Percentiles rank a stretch among this genome's conserved stretches.
Evolutionary conservation across 2,113 vertebrate genomes (phyloP).

Genomic region (Colistium nudipinnis): DNA sequence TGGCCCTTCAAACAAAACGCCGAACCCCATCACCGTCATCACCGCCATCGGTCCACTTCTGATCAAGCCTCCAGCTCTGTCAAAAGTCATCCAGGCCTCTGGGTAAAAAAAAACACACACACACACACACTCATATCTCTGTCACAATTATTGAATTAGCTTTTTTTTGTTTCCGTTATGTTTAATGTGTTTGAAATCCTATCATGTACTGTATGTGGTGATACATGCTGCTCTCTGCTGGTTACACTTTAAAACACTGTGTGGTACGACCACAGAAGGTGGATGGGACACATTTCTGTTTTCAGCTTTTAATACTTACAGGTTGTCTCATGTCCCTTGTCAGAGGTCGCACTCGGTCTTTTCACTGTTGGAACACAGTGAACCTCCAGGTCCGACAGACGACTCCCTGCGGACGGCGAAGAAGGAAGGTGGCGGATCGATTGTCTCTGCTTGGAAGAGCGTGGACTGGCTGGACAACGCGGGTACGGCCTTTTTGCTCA

Average conservation of each 20-base stretch:
- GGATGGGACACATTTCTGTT: neutral
- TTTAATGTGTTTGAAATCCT: neutral
- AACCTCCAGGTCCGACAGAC: slow-evolving; percentile 27
- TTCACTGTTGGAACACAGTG: slow-evolving; percentile 61
- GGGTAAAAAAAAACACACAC: slow-evolving; percentile 55
- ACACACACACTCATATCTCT: neutral
- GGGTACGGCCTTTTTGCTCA: slow-evolving; percentile 75
- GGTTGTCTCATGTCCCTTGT: neutral
- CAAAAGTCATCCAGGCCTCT: slow-evolving; percentile 68
- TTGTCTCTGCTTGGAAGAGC: slow-evolving; percentile 86
- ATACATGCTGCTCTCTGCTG: slow-evolving; percentile 51
- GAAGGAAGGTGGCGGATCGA: slow-evolving; percentile 72
- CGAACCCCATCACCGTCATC: slow-evolving; percentile 49
- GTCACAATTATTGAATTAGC: neutral
- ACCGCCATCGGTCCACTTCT: slow-evolving; percentile 27
- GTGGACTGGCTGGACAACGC: slow-evolving; percentile 87
- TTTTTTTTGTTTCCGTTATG: neutral
- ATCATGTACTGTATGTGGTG: neutral
- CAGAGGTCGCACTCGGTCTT: slow-evolving; percentile 75
- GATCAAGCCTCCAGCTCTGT: slow-evolving; percentile 48
- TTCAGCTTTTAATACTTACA: neutral
- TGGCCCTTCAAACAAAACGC: slow-evolving; percentile 71
- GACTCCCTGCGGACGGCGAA: slow-evolving; percentile 41
- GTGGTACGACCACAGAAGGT: neutral
- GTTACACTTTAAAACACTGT: neutral